Percentiles rank a stretch among this genome's conserved stretches.
Conservation (phyloP, 2,888 invertebrate genomes). For the Bombylius major region DNA sequence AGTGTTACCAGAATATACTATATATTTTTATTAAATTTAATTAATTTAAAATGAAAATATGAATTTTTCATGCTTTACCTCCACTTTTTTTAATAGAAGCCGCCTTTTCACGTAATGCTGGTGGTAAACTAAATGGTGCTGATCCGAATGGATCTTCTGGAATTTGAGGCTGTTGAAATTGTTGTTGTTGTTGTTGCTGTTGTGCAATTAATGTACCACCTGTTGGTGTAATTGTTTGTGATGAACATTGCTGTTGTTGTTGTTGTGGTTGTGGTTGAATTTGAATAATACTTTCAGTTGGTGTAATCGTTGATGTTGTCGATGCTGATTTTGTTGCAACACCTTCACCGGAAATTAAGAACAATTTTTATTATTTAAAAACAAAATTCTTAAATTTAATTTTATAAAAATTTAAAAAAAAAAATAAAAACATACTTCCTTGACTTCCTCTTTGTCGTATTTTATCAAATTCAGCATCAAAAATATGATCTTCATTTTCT, state of each 20-base stretch:
- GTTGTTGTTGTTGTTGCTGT: constrained; percentile 10
- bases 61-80: constrained; percentile 37
- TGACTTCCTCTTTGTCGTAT: constrained; percentile 60
- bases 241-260: neutral
- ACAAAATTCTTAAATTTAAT: neutral
- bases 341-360: constrained; percentile 18
- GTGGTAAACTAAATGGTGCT: constrained; percentile 65
- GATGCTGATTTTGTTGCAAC: constrained; percentile 34
- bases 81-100: constrained; percentile 35
- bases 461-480: constrained; percentile 73
- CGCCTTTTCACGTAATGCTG: constrained; percentile 38
- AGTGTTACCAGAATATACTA: no score
- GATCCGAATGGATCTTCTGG: constrained; percentile 67
- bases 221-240: constrained; percentile 16
- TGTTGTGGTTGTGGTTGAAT: neutral
- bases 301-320: constrained; percentile 32
- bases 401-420: neutral
- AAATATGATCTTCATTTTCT: constrained; percentile 55
- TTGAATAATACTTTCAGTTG: constrained; percentile 26
- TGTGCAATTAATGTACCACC: constrained; percentile 1
- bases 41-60: constrained; percentile 3
- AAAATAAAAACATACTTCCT: constrained; percentile 46
- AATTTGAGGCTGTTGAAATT: constrained; percentile 27
- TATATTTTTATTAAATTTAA: no score
- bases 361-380: neutral